These are phyloP conservation scores for Euphonia xanthogaster DNA, from an alignment of 2,797 vertebrate species.

Conservation along the genomic window DNA sequence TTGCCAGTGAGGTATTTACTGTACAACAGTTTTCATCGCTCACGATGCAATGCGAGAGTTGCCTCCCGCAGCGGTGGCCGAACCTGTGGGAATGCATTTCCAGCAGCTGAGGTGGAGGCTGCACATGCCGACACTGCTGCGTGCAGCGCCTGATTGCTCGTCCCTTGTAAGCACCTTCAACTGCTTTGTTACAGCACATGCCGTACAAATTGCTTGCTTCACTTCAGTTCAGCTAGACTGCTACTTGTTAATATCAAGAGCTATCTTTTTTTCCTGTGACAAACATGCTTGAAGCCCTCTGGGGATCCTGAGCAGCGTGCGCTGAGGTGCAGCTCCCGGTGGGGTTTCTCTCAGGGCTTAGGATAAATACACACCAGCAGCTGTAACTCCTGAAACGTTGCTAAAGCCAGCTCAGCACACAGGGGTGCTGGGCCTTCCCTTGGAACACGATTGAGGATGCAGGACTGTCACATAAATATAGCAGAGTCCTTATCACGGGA, in stretches of 20 bases:
- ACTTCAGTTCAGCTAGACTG: background rate
- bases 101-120: background rate
- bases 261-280: background rate
- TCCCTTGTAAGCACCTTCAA: background rate
- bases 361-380: slow-evolving; percentile 46
- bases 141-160: background rate
- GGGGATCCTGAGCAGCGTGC: slow-evolving; percentile 35
- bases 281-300: slow-evolving; percentile 40
- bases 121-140: background rate
- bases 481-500: background rate
- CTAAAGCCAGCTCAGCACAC: slow-evolving; percentile 5
- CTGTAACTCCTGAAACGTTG: slow-evolving; percentile 12
- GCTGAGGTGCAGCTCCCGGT: background rate
- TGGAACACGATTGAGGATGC: background rate
- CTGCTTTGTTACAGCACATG: background rate
- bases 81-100: slow-evolving; percentile 6
- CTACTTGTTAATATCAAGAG: background rate
- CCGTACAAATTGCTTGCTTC: background rate
- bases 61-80: background rate
- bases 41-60: background rate
- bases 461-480: background rate
- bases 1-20: background rate
- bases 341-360: slow-evolving; percentile 9
- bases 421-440: background rate
- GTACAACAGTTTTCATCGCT: accelerated